These are phyloP conservation scores for Acanthurus tractus DNA, from an alignment of 2,797 vertebrate genomes.

Conservation along the genomic window DNA sequence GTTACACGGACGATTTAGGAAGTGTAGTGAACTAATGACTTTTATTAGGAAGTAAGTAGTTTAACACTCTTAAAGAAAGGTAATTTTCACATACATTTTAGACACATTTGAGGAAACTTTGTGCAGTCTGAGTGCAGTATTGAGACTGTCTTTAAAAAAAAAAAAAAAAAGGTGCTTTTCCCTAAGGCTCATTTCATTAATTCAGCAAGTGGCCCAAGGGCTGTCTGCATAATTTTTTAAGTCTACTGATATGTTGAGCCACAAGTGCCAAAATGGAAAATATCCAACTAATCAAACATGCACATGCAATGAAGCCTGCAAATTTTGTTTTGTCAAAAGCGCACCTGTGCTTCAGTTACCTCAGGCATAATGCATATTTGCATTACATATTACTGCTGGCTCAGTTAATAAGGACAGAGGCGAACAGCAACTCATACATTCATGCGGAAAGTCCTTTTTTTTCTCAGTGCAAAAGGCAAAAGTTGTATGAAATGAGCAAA, in stretches of 20 bases:
- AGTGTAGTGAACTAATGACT: not conserved
- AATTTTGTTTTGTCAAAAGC: not conserved
- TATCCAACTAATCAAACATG: constrained; percentile 1
- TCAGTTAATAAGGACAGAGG: not conserved
- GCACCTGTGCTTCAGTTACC: not conserved
- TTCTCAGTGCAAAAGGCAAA: not conserved
- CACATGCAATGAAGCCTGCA: not conserved
- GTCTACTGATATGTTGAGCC: constrained; percentile 32
- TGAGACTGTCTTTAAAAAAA: not conserved
- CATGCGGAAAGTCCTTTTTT: not conserved
- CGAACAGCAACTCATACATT: not conserved
- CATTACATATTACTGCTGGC: not conserved
- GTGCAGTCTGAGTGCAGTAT: too few relatives aligned
- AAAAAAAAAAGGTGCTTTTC: constrained; percentile 11
- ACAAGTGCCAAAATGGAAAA: constrained; percentile 21
- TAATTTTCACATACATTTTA: constrained; percentile 6
- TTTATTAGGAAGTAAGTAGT: constrained; percentile 20
- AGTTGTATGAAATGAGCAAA: constrained; percentile 19
- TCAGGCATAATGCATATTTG: not conserved
- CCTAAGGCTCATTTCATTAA: constrained; percentile 40
- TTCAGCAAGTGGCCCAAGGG: constrained; percentile 22
- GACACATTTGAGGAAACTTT: constrained; percentile 5
- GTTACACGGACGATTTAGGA: not conserved
- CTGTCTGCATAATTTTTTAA: constrained; percentile 28
- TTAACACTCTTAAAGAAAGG: constrained; percentile 21